phyloP scores from a whole-genome alignment of 1,140 invertebrate genomes.

The Sitodiplosis mosellana region DNA sequence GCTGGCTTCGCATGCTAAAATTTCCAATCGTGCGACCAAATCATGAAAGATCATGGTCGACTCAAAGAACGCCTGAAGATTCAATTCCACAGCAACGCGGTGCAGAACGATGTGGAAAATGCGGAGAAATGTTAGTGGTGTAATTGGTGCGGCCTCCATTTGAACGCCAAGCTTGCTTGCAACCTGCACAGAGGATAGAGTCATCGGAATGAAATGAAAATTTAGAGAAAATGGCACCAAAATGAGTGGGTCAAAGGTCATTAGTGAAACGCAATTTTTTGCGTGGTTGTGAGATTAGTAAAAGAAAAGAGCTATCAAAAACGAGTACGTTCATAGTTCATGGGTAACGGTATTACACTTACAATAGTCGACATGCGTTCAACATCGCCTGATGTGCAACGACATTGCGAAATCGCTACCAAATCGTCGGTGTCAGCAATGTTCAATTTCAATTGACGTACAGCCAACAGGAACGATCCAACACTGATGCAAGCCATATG shows the following conservation, averaged over 20 bases:
- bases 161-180: conserved; percentile 45
- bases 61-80: conserved; percentile 27
- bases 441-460: conserved; percentile 22
- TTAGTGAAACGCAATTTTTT: too few relatives aligned
- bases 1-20: conserved; percentile 46
- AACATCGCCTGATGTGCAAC: conserved; percentile 54
- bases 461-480: conserved; percentile 24
- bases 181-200: conserved; percentile 21
- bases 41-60: conserved; percentile 26
- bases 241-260: too few relatives aligned
- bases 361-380: conserved; percentile 47
- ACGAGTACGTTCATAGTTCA: too few relatives aligned
- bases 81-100: conserved; percentile 29
- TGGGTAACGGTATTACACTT: too few relatives aligned
- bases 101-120: conserved; percentile 40
- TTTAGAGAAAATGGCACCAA: too few relatives aligned
- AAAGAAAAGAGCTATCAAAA: too few relatives aligned
- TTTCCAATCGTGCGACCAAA: conserved; percentile 45
- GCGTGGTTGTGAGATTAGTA: too few relatives aligned
- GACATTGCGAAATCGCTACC: conserved; percentile 32
- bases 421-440: conserved; percentile 23
- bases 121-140: conserved; percentile 43
- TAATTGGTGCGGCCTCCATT: conserved; percentile 34
- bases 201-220: too few relatives aligned
- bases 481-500: conserved; percentile 25